Conservation (phyloP, 1,140 invertebrate genomes). For the Mizuhopecten yessoensis region DNA sequence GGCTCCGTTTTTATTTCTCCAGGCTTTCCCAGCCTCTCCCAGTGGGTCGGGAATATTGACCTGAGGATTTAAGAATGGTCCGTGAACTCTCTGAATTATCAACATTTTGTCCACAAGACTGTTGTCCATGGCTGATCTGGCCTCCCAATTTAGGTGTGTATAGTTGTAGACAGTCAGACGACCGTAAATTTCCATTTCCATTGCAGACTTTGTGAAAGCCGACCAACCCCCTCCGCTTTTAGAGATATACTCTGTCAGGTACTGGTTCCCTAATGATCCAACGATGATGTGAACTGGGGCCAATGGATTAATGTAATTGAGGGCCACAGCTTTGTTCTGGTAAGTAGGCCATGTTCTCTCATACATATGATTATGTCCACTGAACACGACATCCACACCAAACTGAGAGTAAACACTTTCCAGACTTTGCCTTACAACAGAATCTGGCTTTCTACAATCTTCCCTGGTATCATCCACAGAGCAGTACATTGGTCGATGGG, state of each 20-base stretch:
- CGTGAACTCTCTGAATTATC: constrained; percentile 73
- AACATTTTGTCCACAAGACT: constrained; percentile 73
- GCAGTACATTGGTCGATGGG: constrained; percentile 82
- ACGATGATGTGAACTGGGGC: constrained; percentile 76
- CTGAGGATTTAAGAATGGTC: constrained; percentile 66
- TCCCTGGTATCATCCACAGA: constrained; percentile 70
- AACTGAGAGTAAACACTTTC: constrained; percentile 94
- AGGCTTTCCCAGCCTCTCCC: constrained; percentile 63
- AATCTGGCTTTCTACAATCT: constrained; percentile 64
- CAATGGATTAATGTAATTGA: constrained; percentile 73
- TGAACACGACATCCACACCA: constrained; percentile 96
- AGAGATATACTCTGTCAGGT: constrained; percentile 78
- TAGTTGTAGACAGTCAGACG: constrained; percentile 91
- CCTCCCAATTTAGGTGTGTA: constrained; percentile 95
- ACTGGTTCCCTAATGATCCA: constrained; percentile 75
- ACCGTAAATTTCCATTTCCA: constrained; percentile 86
- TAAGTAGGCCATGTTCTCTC: constrained; percentile 97
- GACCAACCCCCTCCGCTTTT: constrained; percentile 70
- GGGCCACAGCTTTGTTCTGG: constrained; percentile 87
- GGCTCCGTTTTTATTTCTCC: constrained; percentile 52
- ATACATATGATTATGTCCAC: constrained; percentile 98
- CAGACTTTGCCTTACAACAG: constrained; percentile 82
- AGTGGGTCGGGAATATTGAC: constrained; percentile 67
- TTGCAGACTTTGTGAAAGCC: constrained; percentile 66
- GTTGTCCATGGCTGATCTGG: constrained; percentile 87